A percentile compares a stretch with the other conserved stretches of the same genome.
Evolutionary conservation across 2,888 invertebrate genomes (phyloP).

Genomic region (Melipona beecheii): DNA sequence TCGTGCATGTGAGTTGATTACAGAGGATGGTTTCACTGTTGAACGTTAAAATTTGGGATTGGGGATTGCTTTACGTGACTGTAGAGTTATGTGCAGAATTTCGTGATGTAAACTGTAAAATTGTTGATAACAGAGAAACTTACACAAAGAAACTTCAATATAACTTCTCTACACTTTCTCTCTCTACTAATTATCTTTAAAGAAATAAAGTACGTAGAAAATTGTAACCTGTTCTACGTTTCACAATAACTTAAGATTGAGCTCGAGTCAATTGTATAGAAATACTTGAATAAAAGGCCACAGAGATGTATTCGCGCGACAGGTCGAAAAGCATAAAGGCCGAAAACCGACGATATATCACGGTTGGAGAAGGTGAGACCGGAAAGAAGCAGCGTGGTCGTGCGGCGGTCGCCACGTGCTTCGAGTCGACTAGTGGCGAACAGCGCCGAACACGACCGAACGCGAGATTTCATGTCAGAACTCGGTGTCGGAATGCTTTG

Average conservation of each 20-base stretch:
- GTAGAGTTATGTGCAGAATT: too few species aligned
- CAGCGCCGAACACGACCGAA: slow-evolving; percentile 67
- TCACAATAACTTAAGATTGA: not conserved
- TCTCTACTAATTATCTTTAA: too few species aligned
- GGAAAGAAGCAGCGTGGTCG: slow-evolving; percentile 55
- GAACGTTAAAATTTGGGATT: too few species aligned
- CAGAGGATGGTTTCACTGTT: too few species aligned
- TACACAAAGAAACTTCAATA: too few species aligned
- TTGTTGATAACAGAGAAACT: too few species aligned
- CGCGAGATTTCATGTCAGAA: slow-evolving; percentile 73
- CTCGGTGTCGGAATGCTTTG: slow-evolving; percentile 78
- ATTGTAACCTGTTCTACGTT: too few species aligned
- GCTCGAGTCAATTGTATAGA: not conserved
- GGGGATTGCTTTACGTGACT: too few species aligned
- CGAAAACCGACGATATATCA: not conserved
- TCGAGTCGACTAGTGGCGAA: slow-evolving; percentile 65
- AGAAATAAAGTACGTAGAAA: too few species aligned
- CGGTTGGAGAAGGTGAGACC: not conserved
- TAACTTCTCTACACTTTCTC: too few species aligned
- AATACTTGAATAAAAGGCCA: not conserved
- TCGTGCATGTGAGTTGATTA: too few species aligned
- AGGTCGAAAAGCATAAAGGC: not conserved
- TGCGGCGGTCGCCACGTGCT: slow-evolving; percentile 74
- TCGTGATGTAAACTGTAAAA: too few species aligned
- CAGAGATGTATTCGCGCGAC: not conserved